Percentiles rank a stretch among this genome's conserved stretches.
Conservation (phyloP, 2,888 invertebrate species). For the Xestia rhomboidea region DNA sequence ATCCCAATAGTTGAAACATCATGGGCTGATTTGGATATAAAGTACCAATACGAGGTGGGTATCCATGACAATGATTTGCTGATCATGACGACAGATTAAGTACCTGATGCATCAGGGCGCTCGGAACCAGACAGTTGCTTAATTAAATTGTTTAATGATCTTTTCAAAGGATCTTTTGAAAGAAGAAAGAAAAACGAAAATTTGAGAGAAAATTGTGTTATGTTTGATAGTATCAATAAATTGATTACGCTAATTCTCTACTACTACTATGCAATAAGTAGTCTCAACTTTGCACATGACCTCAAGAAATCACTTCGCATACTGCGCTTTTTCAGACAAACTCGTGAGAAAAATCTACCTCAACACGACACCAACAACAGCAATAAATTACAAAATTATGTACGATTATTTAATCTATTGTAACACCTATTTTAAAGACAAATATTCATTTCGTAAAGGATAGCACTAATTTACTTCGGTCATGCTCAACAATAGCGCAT, state of each 20-base stretch:
- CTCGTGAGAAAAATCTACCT: background rate
- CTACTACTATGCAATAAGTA: background rate
- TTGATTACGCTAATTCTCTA: background rate
- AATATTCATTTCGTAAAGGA: slow-evolving; percentile 70
- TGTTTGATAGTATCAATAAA: background rate
- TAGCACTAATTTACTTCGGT: slow-evolving; percentile 53
- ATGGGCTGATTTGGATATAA: background rate
- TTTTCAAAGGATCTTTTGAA: background rate
- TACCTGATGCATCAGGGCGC: background rate
- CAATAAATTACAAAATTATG: slow-evolving; percentile 55
- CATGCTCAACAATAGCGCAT: slow-evolving; percentile 67
- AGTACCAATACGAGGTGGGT: background rate
- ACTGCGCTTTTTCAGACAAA: background rate
- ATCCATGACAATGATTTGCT: background rate
- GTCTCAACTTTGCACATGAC: slow-evolving; percentile 1
- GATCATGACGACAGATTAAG: background rate
- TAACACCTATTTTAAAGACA: slow-evolving; percentile 62
- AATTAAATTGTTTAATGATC: background rate
- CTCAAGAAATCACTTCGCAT: background rate
- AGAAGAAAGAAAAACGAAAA: background rate
- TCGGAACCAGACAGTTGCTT: no score
- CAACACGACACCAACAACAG: background rate
- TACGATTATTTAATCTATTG: slow-evolving; percentile 64
- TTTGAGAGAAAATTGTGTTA: background rate
- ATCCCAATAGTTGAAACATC: background rate